These are phyloP conservation scores for Tichodroma muraria DNA, from an alignment of 2,113 vertebrate genomes.

Conservation along the genomic window DNA sequence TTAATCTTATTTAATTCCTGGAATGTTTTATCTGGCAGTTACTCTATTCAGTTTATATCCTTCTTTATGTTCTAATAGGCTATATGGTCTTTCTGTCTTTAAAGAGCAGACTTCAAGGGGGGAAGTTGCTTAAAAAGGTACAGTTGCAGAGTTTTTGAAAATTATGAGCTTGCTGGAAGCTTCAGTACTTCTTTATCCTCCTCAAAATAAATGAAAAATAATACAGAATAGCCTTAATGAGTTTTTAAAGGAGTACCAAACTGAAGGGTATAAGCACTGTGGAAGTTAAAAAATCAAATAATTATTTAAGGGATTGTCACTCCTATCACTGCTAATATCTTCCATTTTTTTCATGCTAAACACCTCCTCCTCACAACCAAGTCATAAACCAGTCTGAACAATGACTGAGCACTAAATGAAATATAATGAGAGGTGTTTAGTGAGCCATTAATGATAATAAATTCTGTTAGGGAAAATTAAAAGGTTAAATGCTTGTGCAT, in stretches of 20 bases:
- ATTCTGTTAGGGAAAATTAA: background rate
- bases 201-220: background rate
- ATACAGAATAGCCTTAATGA: background rate
- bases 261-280: background rate
- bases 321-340: background rate
- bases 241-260: background rate
- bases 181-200: background rate
- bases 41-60: background rate
- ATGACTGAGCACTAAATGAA: background rate
- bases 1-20: background rate
- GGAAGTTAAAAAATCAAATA: background rate
- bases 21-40: background rate
- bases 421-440: background rate
- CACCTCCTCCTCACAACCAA: background rate
- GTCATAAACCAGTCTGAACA: background rate
- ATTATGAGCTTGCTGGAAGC: background rate
- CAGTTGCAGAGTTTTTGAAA: background rate
- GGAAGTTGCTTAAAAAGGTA: background rate
- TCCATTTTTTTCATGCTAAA: background rate
- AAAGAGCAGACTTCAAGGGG: background rate
- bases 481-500: fast-evolving
- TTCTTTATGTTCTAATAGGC: background rate
- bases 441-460: background rate
- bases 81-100: background rate
- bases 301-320: background rate